phyloP scores from a whole-genome alignment of 2,888 invertebrate genomes.

The Oscheius sp. region DNA sequence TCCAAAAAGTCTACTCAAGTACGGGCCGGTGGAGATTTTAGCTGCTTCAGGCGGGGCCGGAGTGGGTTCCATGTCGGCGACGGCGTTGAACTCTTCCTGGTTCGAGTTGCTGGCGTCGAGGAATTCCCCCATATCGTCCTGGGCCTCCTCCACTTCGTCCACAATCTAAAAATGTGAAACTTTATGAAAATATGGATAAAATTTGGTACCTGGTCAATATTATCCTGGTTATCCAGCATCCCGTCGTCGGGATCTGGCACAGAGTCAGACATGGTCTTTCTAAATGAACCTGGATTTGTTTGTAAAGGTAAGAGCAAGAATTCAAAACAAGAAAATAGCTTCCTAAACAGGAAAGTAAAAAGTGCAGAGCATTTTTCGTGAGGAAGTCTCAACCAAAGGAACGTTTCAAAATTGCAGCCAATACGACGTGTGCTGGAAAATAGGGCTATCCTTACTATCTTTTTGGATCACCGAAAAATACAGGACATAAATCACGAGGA shows the following conservation, averaged over 20 bases:
- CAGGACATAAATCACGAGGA: too few relatives aligned
- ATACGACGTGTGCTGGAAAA: too few relatives aligned
- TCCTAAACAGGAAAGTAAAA: too few relatives aligned
- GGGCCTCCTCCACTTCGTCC: constrained; percentile 20
- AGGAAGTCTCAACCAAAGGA: too few relatives aligned
- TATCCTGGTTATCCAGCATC: constrained; percentile 12
- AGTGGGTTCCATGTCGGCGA: constrained; percentile 26
- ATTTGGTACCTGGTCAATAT: background rate
- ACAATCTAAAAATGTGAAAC: constrained; percentile 17
- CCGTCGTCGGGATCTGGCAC: constrained; percentile 32
- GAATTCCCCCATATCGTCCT: constrained; percentile 1
- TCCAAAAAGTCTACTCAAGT: background rate
- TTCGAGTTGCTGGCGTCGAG: constrained; percentile 28
- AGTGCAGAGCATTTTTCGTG: too few relatives aligned
- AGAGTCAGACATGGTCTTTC: constrained; percentile 10
- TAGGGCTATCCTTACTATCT: too few relatives aligned
- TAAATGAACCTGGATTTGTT: background rate
- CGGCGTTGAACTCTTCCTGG: constrained; percentile 17
- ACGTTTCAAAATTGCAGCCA: too few relatives aligned
- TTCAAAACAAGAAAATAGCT: too few relatives aligned
- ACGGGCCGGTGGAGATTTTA: background rate
- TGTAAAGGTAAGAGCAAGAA: too few relatives aligned
- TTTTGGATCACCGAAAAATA: too few relatives aligned
- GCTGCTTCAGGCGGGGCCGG: constrained; percentile 14
- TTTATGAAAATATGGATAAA: background rate